Percentiles rank a stretch among this genome's conserved stretches.
phyloP scores from a whole-genome alignment of 2,888 invertebrate genomes.

The Rhopalosiphum nymphaeae region DNA sequence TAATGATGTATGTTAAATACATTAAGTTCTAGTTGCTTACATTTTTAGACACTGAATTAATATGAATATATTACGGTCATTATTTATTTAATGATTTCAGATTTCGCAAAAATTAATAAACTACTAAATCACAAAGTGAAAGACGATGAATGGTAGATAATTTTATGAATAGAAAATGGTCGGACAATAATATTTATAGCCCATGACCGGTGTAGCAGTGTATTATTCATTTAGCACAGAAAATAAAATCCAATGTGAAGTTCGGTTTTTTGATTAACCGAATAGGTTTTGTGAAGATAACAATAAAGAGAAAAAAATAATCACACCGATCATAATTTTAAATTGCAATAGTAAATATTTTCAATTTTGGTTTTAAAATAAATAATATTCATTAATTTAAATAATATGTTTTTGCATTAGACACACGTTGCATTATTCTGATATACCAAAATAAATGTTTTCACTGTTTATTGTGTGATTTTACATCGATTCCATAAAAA shows the following conservation, averaged over 20 bases:
- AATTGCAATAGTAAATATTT: not conserved
- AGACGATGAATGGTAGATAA: slow-evolving; percentile 16
- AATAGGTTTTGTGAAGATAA: not conserved
- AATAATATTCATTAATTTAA: not conserved
- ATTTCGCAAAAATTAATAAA: slow-evolving; percentile 34
- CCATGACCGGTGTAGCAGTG: not conserved
- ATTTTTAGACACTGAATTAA: not conserved
- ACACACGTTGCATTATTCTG: not conserved
- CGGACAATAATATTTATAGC: slow-evolving; percentile 28
- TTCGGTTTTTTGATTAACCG: not conserved
- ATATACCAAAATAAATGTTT: not conserved
- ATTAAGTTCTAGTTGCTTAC: slow-evolving; percentile 16
- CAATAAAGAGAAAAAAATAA: slow-evolving; percentile 6
- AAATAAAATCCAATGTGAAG: slow-evolving; percentile 2
- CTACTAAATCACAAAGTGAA: slow-evolving; percentile 34
- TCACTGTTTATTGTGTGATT: not conserved
- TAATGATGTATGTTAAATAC: not conserved
- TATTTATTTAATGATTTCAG: slow-evolving; percentile 49
- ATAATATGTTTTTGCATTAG: not conserved
- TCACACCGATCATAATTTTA: not conserved
- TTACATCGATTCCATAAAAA: not conserved
- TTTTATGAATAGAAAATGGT: slow-evolving; percentile 34
- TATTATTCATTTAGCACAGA: not conserved
- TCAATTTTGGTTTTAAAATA: not conserved
- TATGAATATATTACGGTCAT: not conserved